These are phyloP conservation scores for Sepiola atlantica DNA, from an alignment of 2,888 invertebrate genomes.

Conservation along the genomic window DNA sequence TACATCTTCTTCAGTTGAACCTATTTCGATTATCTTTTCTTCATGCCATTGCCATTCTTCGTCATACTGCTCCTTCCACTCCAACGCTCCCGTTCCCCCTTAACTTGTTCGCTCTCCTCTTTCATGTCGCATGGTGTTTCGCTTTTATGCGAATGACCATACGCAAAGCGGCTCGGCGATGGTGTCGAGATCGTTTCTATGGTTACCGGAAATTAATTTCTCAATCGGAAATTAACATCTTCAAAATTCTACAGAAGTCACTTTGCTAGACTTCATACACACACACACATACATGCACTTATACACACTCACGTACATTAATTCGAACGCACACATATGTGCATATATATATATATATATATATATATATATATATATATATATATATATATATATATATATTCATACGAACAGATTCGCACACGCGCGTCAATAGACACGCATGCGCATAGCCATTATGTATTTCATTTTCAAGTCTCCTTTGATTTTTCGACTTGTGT, in stretches of 20 bases:
- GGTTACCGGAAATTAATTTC: slow-evolving; percentile 9
- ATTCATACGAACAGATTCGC: not conserved
- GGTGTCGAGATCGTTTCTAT: not conserved
- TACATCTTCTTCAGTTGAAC: not conserved
- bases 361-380: too few relatives aligned
- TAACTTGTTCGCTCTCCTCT: not conserved
- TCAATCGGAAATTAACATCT: slow-evolving; percentile 32
- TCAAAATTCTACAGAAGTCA: not conserved
- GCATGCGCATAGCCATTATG: not conserved
- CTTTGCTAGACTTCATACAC: not conserved
- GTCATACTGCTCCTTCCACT: not conserved
- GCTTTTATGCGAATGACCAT: not conserved
- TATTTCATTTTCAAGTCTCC: not conserved
- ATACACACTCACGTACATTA: not conserved
- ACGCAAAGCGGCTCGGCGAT: not conserved
- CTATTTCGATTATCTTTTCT: not conserved
- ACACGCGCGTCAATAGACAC: not conserved
- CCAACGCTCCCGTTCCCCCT: too few relatives aligned
- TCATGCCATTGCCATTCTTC: not conserved
- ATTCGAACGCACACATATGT: too few relatives aligned
- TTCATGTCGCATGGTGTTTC: not conserved
- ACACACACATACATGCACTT: not conserved
- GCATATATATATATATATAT: too few relatives aligned
- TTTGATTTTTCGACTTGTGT: not conserved
- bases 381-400: too few relatives aligned